Base-by-base conservation (phyloP, 2,888 invertebrate species). In the Eristalinus sepulchralis region DNA sequence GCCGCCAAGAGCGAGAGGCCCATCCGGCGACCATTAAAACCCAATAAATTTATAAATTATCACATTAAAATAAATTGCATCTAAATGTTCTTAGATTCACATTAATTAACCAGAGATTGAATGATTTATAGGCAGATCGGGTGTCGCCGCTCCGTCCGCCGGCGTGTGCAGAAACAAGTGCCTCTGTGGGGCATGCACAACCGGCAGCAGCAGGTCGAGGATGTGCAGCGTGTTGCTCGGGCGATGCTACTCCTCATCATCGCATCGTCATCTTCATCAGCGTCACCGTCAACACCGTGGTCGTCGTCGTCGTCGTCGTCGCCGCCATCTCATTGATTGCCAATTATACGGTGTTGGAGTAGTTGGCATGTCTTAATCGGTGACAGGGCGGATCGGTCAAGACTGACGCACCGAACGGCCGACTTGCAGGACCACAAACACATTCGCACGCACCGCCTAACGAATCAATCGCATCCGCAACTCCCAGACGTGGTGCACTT, bases 21-120 rank as follows among this genome's bases (percentile, higher is more conserved):
- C 88, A 84, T 88, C 82, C 89, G 75, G 39, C 78, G 82, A 75
- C 75, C 89, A 91, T 91, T 91, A 91, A 92, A 92, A 90, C 90
- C 91, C 91, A 91, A 92, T 92, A 92, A 92, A 92, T 92, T 92
- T 92, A 92, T 92, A 92, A 92, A 92, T 92, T 92, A 92, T 92
- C 92, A 91, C 90, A 91, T 92, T 92, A 92, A 92, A 91, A 91
- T 92, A 91, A 91, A 92, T 92, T 91, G 92, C 92, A 92, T 90
- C 91, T 92, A 92, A 92, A 92, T 91, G 92, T 91, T 91, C 91
- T 91, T 91, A 91, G 92, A 91, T 92, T 91, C 91, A 92, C 92
- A 92, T 92, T 92, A 92, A 92, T 92, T 92, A 92, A 92, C 91
- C 90, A 91, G 91, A 92, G 92, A 92, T 92, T 91, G 91, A 91